These are phyloP conservation scores for Spilogale gracilis DNA, from an alignment of 2,113 vertebrate genomes.

Conservation along the genomic window DNA sequence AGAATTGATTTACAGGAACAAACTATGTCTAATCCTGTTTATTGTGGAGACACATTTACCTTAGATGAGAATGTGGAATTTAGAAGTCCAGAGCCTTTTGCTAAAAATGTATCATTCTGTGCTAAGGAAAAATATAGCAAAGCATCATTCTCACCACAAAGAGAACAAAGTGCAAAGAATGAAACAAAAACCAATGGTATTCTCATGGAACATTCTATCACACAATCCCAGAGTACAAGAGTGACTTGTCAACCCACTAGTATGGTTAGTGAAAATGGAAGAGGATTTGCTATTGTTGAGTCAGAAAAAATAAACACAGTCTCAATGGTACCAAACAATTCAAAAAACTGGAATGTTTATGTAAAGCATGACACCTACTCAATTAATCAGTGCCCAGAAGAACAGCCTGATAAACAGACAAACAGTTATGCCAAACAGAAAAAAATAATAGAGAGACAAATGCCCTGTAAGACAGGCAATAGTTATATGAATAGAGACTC, in stretches of 20 bases:
- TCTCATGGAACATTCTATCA: not conserved
- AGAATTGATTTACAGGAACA: conserved; percentile 7
- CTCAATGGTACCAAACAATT: not conserved
- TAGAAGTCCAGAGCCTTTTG: conserved; percentile 53
- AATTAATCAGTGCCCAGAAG: not conserved
- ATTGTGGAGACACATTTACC: conserved; percentile 56
- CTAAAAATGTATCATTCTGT: conserved; percentile 44
- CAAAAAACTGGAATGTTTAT: conserved; percentile 51
- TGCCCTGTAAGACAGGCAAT: not conserved
- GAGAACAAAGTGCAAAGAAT: conserved; percentile 1
- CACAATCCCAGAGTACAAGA: conserved; percentile 12
- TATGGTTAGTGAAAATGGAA: conserved; percentile 3
- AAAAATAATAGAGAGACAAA: conserved; percentile 25
- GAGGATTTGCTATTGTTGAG: not conserved
- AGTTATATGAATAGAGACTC: not conserved
- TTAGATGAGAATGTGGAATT: conserved; percentile 66
- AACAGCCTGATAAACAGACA: not conserved
- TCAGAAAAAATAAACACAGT: conserved; percentile 47
- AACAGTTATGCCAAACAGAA: conserved; percentile 40
- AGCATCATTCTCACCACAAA: conserved; percentile 58
- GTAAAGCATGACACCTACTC: conserved; percentile 46
- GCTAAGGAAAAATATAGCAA: conserved; percentile 48
- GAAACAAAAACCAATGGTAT: conserved; percentile 23
- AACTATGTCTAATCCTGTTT: not conserved
- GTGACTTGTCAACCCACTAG: conserved; percentile 39